These are phyloP conservation scores for Phoebastria nigripes DNA, from an alignment of 2,797 vertebrate species.

Conservation along the genomic window DNA sequence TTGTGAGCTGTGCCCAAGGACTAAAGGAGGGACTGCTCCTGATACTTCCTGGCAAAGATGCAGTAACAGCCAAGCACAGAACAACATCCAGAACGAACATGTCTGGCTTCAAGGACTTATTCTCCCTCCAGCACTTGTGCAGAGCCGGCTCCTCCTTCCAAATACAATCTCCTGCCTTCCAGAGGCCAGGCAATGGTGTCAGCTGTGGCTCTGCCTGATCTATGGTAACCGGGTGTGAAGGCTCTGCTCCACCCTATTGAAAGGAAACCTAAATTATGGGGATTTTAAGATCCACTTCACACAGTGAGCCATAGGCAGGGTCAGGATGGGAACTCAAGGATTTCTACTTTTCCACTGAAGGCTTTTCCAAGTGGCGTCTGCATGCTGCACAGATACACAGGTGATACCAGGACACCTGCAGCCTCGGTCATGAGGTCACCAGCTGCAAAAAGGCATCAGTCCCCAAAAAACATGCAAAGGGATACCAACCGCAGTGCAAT, in stretches of 20 bases:
- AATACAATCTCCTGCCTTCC: neutral
- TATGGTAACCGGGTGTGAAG: fast-evolving
- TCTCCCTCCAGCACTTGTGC: neutral
- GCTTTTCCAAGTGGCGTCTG: neutral
- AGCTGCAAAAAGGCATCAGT: neutral
- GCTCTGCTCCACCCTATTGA: neutral
- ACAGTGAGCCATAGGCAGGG: neutral
- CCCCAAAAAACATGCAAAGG: neutral
- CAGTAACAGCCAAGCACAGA: neutral
- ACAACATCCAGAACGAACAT: neutral
- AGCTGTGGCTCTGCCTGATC: neutral
- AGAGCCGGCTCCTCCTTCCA: neutral
- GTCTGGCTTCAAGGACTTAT: neutral
- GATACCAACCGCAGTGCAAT: too few relatives aligned
- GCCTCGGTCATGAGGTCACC: neutral
- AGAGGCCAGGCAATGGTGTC: neutral
- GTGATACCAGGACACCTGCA: neutral
- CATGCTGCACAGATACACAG: neutral
- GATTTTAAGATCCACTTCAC: neutral
- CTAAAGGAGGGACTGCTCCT: neutral
- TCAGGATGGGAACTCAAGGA: neutral
- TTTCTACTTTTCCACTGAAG: neutral
- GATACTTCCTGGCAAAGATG: neutral
- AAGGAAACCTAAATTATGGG: neutral
- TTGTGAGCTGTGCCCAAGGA: neutral